Conservation (phyloP, 2,797 vertebrate species). For the Coreius guichenoti region DNA sequence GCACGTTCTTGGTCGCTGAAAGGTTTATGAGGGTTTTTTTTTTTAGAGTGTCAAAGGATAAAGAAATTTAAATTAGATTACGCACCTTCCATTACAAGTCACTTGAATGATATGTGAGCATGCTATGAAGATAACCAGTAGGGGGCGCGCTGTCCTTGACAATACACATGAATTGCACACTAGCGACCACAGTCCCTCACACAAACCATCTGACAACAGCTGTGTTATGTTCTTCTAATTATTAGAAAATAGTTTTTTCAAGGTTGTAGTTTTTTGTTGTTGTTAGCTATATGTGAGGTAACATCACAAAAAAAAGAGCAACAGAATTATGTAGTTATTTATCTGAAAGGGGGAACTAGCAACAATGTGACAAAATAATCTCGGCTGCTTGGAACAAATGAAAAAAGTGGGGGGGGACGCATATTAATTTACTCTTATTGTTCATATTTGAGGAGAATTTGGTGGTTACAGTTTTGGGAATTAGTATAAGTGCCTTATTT, state of each 20-base stretch:
- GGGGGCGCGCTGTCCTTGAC: constrained; percentile 36
- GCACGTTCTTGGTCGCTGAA: background rate
- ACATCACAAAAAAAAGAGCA: background rate
- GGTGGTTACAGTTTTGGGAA: background rate
- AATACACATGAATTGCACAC: background rate
- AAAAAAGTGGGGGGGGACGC: background rate
- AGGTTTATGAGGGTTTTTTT: background rate
- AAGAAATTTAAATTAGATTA: background rate
- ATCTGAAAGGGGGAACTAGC: background rate
- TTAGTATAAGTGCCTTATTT: background rate
- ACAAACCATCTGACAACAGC: background rate
- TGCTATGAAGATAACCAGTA: constrained; percentile 3
- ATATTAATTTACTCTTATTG: background rate
- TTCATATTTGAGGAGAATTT: background rate
- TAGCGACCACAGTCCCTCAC: background rate
- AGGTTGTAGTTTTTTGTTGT: background rate
- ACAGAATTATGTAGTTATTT: too few species aligned
- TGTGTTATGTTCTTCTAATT: background rate
- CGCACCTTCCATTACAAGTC: background rate
- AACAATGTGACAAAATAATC: background rate
- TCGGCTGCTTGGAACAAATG: background rate
- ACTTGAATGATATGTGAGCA: background rate
- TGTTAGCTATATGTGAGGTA: background rate
- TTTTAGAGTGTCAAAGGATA: background rate
- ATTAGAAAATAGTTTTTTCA: background rate